A percentile compares a stretch with the other conserved stretches of the same genome.
phyloP scores from a whole-genome alignment of 2,888 invertebrate genomes.

The Drosophila nr. fundita region DNA sequence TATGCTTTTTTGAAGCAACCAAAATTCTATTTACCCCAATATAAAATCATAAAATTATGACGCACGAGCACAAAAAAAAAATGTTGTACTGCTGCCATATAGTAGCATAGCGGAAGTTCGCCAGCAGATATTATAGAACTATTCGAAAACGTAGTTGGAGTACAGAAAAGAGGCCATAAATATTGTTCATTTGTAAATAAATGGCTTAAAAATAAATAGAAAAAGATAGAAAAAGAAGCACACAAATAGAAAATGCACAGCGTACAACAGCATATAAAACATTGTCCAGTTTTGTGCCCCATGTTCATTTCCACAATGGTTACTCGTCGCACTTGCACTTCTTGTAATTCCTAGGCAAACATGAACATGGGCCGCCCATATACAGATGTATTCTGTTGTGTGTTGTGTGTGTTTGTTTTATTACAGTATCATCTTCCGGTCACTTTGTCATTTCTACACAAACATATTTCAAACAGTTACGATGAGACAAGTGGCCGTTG shows the following conservation, averaged over 20 bases:
- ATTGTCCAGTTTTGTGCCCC: slow-evolving; percentile 54
- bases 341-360: slow-evolving; percentile 64
- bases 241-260: slow-evolving; percentile 50
- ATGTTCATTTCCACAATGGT: slow-evolving; percentile 52
- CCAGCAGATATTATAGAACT: slow-evolving; percentile 16
- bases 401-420: slow-evolving; percentile 57
- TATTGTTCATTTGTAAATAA: slow-evolving; percentile 80
- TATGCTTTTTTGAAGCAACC: background rate
- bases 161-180: slow-evolving; percentile 73
- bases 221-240: slow-evolving; percentile 20
- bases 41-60: slow-evolving; percentile 64
- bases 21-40: slow-evolving; percentile 25
- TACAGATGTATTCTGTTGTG: slow-evolving; percentile 1
- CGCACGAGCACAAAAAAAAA: slow-evolving; percentile 3
- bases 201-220: slow-evolving; percentile 51
- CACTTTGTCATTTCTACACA: slow-evolving; percentile 81
- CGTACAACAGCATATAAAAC: slow-evolving; percentile 67
- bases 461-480: slow-evolving; percentile 79
- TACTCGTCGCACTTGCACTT: slow-evolving; percentile 8
- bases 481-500: slow-evolving; percentile 73
- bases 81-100: slow-evolving; percentile 29
- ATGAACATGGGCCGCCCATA: slow-evolving; percentile 40
- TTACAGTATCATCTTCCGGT: slow-evolving; percentile 83
- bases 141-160: slow-evolving; percentile 42
- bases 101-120: slow-evolving; percentile 58